Conservation (phyloP, 1,140 invertebrate species). For the Megalopta genalis region DNA sequence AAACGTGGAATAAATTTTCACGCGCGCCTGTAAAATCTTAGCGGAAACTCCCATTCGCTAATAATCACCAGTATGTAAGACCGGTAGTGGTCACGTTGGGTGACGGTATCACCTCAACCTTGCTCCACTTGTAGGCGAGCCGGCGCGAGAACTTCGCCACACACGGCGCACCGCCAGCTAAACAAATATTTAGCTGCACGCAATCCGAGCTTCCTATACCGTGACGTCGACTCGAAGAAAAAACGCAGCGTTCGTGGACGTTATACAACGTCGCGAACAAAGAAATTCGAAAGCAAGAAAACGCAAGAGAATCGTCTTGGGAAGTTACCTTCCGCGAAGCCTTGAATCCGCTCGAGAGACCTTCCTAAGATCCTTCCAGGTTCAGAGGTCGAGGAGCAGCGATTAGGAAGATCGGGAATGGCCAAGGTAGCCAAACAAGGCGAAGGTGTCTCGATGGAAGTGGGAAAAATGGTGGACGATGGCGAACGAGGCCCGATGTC, state of each 20-base stretch:
- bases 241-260: background rate
- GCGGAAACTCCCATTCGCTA: constrained; percentile 35
- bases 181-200: constrained; percentile 21
- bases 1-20: background rate
- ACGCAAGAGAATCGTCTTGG: no score
- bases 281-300: no score
- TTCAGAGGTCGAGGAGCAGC: background rate
- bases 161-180: background rate
- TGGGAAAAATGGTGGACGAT: background rate
- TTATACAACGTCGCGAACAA: background rate
- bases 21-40: constrained; percentile 9
- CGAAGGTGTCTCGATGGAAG: no score
- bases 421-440: background rate
- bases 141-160: constrained; percentile 26
- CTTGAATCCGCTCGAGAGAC: background rate
- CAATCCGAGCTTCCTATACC: background rate
- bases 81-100: constrained; percentile 28
- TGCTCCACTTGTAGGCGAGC: constrained; percentile 51
- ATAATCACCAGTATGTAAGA: constrained; percentile 21
- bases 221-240: background rate
- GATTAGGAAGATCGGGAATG: background rate
- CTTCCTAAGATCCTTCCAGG: background rate
- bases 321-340: background rate
- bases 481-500: background rate
- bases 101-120: constrained; percentile 61